Percentiles rank a stretch among this genome's conserved stretches.
Evolutionary conservation across 2,113 vertebrate species (phyloP).

Genomic region (Ciconia maguari): DNA sequence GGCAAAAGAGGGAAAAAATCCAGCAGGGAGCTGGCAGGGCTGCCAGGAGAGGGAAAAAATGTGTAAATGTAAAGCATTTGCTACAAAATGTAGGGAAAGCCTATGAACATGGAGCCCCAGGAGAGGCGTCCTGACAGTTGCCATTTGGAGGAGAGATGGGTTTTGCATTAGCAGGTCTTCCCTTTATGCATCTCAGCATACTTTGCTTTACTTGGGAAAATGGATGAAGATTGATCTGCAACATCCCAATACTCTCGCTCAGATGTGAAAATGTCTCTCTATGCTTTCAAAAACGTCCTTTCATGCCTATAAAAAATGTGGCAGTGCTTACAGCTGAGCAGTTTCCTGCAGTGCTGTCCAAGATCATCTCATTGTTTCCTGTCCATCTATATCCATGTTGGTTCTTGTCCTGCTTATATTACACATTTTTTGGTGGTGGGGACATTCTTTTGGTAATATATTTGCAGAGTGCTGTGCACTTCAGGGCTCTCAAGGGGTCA

Average conservation of each 20-base stretch:
- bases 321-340: background rate
- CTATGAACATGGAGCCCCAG: background rate
- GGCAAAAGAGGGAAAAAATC: background rate
- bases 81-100: background rate
- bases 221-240: background rate
- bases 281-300: background rate
- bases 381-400: background rate
- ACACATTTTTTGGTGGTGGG: background rate
- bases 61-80: background rate
- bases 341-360: background rate
- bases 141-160: background rate
- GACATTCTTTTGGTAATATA: background rate
- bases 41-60: background rate
- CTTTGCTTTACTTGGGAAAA: background rate
- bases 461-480: background rate
- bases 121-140: background rate
- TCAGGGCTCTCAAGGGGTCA: background rate
- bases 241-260: background rate
- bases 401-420: background rate
- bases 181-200: background rate
- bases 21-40: background rate
- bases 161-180: background rate
- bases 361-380: background rate
- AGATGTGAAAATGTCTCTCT: background rate
- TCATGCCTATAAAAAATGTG: background rate